Evolutionary conservation across 2,113 vertebrate genomes (phyloP), one percentile per base, ranked within the genome.

Genomic region (Menidia beryllina): DNA sequence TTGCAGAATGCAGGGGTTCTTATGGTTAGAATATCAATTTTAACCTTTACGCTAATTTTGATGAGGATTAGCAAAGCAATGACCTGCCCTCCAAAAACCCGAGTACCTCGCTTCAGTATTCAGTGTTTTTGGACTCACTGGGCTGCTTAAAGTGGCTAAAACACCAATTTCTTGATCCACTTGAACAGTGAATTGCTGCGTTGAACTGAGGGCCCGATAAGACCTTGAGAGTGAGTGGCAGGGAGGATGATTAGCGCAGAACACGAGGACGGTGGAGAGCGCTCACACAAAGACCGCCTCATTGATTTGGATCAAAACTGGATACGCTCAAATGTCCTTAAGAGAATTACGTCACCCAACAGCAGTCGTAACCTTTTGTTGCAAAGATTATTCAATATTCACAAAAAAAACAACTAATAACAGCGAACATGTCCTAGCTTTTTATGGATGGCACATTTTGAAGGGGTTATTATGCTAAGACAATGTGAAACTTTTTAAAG

Each of bases 161-260:
- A 73, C 79, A 79, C 59, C 45, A 69, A 67, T 80, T 86, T 84
- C 59, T 74, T 74, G 61, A 72, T 75, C 70, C 81, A 64, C 85
- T 86, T 75, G 66, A 86, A 86, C 77, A 77, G 75, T 14, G 54
- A 67, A 77, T 83, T 64, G 70, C 58, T 52, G 78, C 75, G 61
- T 86, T 84, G 62, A 77, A 64, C 82, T 81, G 75, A 75, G 81
- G 78, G 69, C 77, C n/a, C 72, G 68, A 81, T 89, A 88, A 90
- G 79, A 89, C 85, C 80, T 87, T 87, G 77, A 67, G 77, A 82
- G 74, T 88, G 88, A 90, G 85, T 87, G 90, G 83, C 83, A 87
- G 83, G 21, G 24, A 75, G 70, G 86, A 79, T 88, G 86, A 89
- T 90, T 91, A 93, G 80, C 84, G 79, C 66, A 66, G 86, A 84